Evolutionary conservation across 2,113 vertebrate genomes (phyloP), one percentile per base, ranked within the genome.

Genomic region (Picathartes gymnocephalus): DNA sequence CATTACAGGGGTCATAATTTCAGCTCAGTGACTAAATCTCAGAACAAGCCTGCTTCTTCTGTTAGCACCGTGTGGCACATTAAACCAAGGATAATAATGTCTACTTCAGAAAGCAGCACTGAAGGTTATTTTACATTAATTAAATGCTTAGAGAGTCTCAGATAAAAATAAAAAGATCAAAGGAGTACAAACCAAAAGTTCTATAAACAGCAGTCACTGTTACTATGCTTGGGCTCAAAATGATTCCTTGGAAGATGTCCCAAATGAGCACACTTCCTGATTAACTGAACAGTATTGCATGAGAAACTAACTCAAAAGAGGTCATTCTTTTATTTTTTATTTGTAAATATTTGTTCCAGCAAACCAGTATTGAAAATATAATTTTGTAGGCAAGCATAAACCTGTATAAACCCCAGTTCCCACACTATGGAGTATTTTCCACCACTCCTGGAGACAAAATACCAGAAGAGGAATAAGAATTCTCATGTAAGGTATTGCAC

Each of bases 391-490:
- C 39, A 88, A 78, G 28, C 7, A 64, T 44, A 53, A 72, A 71
- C 6, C 23, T 23, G 18, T 81, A 91, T 68, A 79, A 84, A 58
- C 10, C 54, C 23, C 45, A 30, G 22, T 68, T 89, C 84, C 50
- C 21, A 48, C 39, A 27, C 7, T 60, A 30, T 56, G 56, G 13
- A 88, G 56, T 45, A 60, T 53, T 88, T 76, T 61, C 42, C 45
- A 77, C 19, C 13, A n/a, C 28, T 86, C n/a, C n/a, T 80, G 62
- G n/a, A 77, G 13, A 71, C 24, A 95, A 86, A 89, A 64, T 25
- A 76, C 11, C 0, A 0, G 30, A 57, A 87, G 9, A 44, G 37
- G 13, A 62, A 44, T 68, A 48, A 76, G n/a, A 0, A 0, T 44
- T 61, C n/a, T 82, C 47, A 23, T 10, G 31, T 57, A 47, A 90